Evolutionary conservation across 1,140 invertebrate species (phyloP), one percentile per base, ranked within the genome.

Genomic region (Bradysia coprophila): DNA sequence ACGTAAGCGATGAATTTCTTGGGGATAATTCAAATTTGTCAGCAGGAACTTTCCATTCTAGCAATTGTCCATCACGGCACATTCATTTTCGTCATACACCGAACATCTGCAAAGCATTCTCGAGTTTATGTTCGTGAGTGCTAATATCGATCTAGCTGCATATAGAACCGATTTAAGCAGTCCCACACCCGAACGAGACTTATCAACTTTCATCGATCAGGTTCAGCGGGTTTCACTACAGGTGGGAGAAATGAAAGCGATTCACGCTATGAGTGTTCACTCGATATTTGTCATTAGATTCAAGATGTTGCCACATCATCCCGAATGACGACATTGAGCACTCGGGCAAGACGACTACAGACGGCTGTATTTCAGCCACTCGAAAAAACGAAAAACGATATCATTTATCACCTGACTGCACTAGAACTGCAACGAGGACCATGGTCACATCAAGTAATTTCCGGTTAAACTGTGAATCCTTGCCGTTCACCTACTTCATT

Each of bases 401-500:
- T 85, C 34, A 66, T 83, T 0, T 84, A 78, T 57, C 76, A 78
- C 52, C 53, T 86, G 45, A 80, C 81, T 1, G 71, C 75, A 15
- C 50, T 86, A 16, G 80, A 86, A 46, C 59, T 86, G 15, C 72
- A 82, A 48, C 49, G 79, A 41, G 66, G 69, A 45, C 80, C 80
- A 34, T 61, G 57, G 57, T 52, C 54, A n/a, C 56, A 57, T 41
- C 55, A 58, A 47, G 21, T 41, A 21, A n/a, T n/a, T n/a, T n/a
- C n/a, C n/a, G n/a, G n/a, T n/a, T n/a, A n/a, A n/a, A n/a, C n/a
- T 13, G 19, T n/a, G 38, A 39, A 22, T n/a, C n/a, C n/a, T n/a
- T n/a, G n/a, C n/a, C n/a, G n/a, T n/a, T n/a, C n/a, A n/a, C n/a
- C n/a, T n/a, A n/a, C n/a, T n/a, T n/a, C n/a, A n/a, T n/a, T n/a